A percentile compares a stretch with the other conserved stretches of the same genome.
Conservation (phyloP, 1,140 invertebrate genomes). For the Aphaenogaster rudis region DNA sequence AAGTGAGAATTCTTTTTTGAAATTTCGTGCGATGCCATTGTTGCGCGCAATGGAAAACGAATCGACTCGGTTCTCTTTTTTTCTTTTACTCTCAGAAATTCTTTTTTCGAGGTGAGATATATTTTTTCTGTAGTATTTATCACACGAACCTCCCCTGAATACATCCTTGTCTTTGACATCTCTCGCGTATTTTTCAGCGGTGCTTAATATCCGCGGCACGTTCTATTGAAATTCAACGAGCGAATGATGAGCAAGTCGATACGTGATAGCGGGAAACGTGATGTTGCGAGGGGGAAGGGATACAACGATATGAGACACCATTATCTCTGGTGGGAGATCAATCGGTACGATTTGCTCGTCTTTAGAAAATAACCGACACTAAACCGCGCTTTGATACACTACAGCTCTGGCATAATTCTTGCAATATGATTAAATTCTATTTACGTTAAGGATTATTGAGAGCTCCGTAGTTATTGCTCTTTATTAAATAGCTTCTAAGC, state of each 20-base stretch:
- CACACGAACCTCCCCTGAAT: background rate
- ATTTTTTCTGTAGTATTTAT: conserved; percentile 24
- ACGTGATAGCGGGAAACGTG: conserved; percentile 40
- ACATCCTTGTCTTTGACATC: conserved; percentile 18
- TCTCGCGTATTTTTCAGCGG: conserved; percentile 12
- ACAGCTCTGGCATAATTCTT: background rate
- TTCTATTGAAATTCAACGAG: conserved; percentile 52
- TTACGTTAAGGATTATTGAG: background rate
- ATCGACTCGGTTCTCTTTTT: background rate
- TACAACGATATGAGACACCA: conserved; percentile 20
- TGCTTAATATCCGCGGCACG: conserved; percentile 41
- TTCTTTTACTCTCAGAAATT: background rate
- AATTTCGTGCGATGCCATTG: conserved; percentile 43
- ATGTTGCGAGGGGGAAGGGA: background rate
- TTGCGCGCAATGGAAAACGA: conserved; percentile 10
- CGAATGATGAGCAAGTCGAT: conserved; percentile 59
- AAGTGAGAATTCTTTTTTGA: conserved; percentile 78
- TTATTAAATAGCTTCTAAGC: background rate
- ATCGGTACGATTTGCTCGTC: conserved; percentile 16
- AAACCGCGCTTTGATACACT: background rate
- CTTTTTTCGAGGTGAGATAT: background rate
- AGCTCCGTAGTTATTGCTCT: background rate
- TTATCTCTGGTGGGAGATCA: conserved; percentile 37
- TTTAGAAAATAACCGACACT: conserved; percentile 33
- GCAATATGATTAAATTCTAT: conserved; percentile 11